Evolutionary conservation across 2,113 vertebrate species (phyloP), one percentile per base, ranked within the genome.

Genomic region (Barbus barbus): DNA sequence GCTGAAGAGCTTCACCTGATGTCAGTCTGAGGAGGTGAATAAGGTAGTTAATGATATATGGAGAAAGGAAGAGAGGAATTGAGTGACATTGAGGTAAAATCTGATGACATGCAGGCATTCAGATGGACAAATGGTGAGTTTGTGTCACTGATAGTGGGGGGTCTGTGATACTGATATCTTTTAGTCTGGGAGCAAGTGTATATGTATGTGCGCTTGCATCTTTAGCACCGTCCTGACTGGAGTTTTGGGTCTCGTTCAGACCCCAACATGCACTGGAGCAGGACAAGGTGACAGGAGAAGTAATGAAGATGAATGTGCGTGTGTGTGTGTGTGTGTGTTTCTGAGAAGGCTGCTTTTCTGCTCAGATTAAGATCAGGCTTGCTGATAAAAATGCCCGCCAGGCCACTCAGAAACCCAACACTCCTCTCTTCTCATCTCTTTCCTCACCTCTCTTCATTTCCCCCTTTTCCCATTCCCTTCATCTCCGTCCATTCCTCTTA

Each of bases 311-410:
- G 71, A 84, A 84, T 85, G 75, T 74, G 67, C 78, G 75, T 83
- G 53, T 44, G 41, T 44, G 11, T 51, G 72, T 81, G 67, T 81
- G 67, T 88, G 79, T 83, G 79, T 86, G 60, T 81, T 86, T 89
- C 16, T 9, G 79, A 85, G 65, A 82, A 67, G 53, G 46, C 41
- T 44, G 89, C 90, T 90, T 90, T 93, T 89, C 86, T 86, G 86
- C 90, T 87, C 85, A 92, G 93, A 94, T 94, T 93, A 93, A 89
- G 90, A 93, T 95, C 92, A 91, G 65, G 48, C n/a, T 53, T 90
- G 88, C 89, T 92, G 91, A 93, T 93, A 91, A 93, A 93, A 88
- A 90, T 90, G 90, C 89, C 93, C 41, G 72, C 83, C 46, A 89
- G 92, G 88, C 89, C 86, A 90, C 81, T 69, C 58, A 88, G 92